A percentile compares a stretch with the other conserved stretches of the same genome.
Conservation (phyloP, 1,140 invertebrate species). For the Condylostylus longicornis region DNA sequence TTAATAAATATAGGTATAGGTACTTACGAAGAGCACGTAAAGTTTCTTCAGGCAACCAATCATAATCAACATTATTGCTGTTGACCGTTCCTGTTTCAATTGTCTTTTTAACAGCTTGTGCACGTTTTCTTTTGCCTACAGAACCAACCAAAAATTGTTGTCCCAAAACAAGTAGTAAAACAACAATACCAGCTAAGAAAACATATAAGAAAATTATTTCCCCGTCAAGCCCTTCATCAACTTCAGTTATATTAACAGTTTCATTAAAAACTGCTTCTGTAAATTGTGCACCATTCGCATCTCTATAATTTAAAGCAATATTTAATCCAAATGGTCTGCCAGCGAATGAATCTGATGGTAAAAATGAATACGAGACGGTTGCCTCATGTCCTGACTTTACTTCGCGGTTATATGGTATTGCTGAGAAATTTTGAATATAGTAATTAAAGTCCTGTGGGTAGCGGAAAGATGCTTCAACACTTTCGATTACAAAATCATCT, state of each 20-base stretch:
- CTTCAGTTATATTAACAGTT: constrained; percentile 91
- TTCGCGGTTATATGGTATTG: constrained; percentile 71
- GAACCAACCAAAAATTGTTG: constrained; percentile 76
- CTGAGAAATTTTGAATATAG: constrained; percentile 95
- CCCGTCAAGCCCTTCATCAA: constrained; percentile 92
- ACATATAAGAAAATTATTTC: constrained; percentile 98
- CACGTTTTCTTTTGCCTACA: constrained; percentile 37
- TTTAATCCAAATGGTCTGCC: constrained; percentile 90
- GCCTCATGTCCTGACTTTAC: constrained; percentile 86
- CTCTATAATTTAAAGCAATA: constrained; percentile 86
- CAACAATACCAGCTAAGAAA: constrained; percentile 75
- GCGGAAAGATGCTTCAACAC: constrained; percentile 90
- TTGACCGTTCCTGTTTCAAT: constrained; percentile 71
- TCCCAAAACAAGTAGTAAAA: constrained; percentile 74
- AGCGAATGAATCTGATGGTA: constrained; percentile 88
- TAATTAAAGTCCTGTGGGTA: constrained; percentile 98
- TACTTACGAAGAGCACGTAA: constrained; percentile 66
- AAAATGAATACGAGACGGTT: constrained; percentile 88
- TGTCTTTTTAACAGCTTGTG: constrained; percentile 41
- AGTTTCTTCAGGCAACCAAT: constrained; percentile 91
- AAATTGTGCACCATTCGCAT: constrained; percentile 50
- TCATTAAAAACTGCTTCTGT: constrained; percentile 95
- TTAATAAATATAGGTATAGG: constrained; percentile 4
- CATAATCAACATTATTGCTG: constrained; percentile 88
- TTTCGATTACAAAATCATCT: constrained; percentile 80